These are phyloP conservation scores for Cetonia aurata DNA, from an alignment of 2,888 invertebrate species.

Conservation along the genomic window DNA sequence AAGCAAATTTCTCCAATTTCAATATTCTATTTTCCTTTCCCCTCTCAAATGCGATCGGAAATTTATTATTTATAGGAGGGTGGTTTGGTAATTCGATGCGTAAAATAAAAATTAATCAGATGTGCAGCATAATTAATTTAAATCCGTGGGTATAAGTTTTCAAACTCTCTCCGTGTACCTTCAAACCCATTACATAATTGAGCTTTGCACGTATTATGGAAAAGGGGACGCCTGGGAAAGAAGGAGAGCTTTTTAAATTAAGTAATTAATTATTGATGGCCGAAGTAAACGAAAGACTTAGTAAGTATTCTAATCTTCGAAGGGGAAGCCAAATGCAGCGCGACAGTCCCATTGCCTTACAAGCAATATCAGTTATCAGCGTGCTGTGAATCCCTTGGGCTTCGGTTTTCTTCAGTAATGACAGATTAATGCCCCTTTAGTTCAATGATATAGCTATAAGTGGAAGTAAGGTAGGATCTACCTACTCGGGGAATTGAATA, in stretches of 20 bases:
- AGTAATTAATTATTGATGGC: constrained; percentile 32
- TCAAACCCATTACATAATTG: constrained; percentile 2
- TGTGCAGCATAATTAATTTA: too few relatives aligned
- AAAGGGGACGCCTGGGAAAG: background rate
- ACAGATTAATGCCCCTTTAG: constrained; percentile 10
- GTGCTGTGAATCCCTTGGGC: too few relatives aligned
- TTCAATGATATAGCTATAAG: constrained; percentile 11
- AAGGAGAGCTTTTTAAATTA: constrained; percentile 13
- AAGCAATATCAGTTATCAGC: background rate
- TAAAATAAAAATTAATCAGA: too few relatives aligned
- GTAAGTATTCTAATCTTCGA: background rate
- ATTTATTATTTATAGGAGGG: too few relatives aligned
- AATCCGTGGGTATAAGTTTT: too few relatives aligned
- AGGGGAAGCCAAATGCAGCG: background rate
- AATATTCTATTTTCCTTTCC: too few relatives aligned
- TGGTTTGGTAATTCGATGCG: too few relatives aligned
- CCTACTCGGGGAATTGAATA: background rate
- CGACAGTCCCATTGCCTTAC: background rate
- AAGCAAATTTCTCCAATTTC: too few relatives aligned
- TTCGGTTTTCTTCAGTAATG: constrained; percentile 2
- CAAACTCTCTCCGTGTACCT: background rate
- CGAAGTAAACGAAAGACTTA: constrained; percentile 20
- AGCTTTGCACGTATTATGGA: background rate
- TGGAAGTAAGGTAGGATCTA: background rate
- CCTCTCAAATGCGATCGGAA: too few relatives aligned